Evolutionary conservation across 2,113 vertebrate species (phyloP).

Genomic region (Brachyistius frenatus): DNA sequence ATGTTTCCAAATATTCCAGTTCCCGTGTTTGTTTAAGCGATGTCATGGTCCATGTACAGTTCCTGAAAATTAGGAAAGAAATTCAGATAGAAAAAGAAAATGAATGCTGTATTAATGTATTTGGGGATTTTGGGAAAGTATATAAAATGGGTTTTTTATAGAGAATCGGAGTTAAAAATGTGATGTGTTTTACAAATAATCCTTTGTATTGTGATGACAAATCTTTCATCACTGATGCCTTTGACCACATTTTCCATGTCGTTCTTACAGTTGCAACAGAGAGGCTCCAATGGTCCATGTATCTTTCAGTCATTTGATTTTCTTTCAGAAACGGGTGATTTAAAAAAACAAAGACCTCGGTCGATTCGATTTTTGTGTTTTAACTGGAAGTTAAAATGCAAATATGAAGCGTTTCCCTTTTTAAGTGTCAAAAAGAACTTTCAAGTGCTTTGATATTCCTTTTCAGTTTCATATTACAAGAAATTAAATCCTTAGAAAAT

Average conservation of each 20-base stretch:
- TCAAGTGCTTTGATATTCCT: too few relatives aligned
- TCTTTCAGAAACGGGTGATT: too few relatives aligned
- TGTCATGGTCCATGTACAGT: slow-evolving; percentile 29
- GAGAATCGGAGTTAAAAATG: slow-evolving; percentile 5
- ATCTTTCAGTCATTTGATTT: too few relatives aligned
- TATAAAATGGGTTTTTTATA: background rate
- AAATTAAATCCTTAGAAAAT: too few relatives aligned
- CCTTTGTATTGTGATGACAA: slow-evolving; percentile 64
- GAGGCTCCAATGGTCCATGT: slow-evolving; percentile 1
- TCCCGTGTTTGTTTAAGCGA: slow-evolving; percentile 16
- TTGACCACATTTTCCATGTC: slow-evolving; percentile 23
- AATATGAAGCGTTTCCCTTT: too few relatives aligned
- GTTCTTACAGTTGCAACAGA: slow-evolving; percentile 23
- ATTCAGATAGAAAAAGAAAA: background rate
- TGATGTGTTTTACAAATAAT: slow-evolving; percentile 40
- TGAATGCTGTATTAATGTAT: slow-evolving; percentile 37
- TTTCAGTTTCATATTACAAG: too few relatives aligned
- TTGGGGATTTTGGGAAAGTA: background rate
- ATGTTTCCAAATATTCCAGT: slow-evolving; percentile 20
- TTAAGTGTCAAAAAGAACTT: too few relatives aligned
- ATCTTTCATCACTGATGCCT: slow-evolving; percentile 42
- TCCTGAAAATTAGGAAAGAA: background rate
- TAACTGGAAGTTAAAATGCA: too few relatives aligned
- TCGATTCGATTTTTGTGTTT: too few relatives aligned
- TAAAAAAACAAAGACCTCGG: too few relatives aligned